These are phyloP conservation scores for Lindbergichthys nudifrons DNA, from an alignment of 2,797 vertebrate species.

Conservation along the genomic window DNA sequence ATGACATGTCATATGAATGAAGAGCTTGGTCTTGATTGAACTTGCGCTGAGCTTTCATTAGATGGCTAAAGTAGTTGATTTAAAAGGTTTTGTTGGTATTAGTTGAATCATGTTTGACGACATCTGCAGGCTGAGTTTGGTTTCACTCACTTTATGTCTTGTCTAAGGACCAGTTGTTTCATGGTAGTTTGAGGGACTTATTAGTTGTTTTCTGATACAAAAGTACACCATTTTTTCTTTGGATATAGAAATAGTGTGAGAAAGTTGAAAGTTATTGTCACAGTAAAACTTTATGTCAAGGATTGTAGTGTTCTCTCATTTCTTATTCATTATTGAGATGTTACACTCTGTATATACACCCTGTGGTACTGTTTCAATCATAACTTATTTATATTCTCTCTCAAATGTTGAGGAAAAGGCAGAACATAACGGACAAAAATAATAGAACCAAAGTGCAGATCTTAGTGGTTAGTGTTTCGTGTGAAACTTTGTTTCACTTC, in stretches of 20 bases:
- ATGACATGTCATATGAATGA: too few species aligned
- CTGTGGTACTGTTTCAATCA: background rate
- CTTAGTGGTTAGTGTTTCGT: background rate
- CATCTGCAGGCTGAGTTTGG: background rate
- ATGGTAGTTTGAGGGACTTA: background rate
- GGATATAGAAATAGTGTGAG: background rate
- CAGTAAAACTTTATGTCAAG: too few species aligned
- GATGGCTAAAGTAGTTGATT: background rate
- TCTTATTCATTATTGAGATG: background rate
- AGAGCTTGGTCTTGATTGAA: too few species aligned
- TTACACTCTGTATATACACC: too few species aligned
- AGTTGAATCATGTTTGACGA: background rate
- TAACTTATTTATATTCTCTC: background rate
- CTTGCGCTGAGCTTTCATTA: too few species aligned
- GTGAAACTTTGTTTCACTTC: constrained; percentile 4
- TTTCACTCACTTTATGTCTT: background rate
- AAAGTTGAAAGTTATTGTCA: background rate
- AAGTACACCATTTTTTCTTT: too few species aligned
- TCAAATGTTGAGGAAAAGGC: background rate
- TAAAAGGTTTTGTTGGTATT: background rate
- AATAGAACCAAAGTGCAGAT: background rate
- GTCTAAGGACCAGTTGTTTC: background rate
- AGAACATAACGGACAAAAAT: background rate
- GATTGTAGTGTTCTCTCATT: background rate
- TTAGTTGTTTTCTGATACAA: background rate